Percentiles rank a stretch among this genome's conserved stretches.
Evolutionary conservation across 1,140 invertebrate genomes (phyloP).

Genomic region (Drosophila funebris): DNA sequence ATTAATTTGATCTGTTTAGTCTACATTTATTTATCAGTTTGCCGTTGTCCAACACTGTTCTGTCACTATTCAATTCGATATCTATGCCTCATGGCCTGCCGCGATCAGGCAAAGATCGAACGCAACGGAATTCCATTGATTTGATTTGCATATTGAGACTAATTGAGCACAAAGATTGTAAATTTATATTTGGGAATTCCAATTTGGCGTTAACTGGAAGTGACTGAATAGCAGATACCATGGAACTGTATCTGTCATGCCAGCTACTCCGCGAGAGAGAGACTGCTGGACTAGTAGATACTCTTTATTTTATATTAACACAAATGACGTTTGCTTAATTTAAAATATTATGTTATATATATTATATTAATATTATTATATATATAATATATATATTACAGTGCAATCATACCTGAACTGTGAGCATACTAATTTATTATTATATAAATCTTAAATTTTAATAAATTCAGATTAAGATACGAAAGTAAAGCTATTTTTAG

Average conservation of each 20-base stretch:
- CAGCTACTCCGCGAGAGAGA: too few species aligned
- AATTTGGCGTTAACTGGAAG: background rate
- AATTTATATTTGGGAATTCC: slow-evolving; percentile 4
- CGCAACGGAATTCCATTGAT: slow-evolving; percentile 34
- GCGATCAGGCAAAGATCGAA: slow-evolving; percentile 15
- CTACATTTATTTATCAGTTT: slow-evolving; percentile 11
- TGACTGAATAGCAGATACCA: background rate
- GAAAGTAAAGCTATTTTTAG: too few species aligned
- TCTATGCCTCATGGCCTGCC: slow-evolving; percentile 12
- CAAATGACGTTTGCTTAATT: too few species aligned
- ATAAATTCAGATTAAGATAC: too few species aligned
- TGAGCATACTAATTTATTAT: too few species aligned
- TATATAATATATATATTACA: too few species aligned
- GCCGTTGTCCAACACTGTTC: slow-evolving; percentile 1
- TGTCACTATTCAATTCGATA: background rate
- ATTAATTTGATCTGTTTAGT: slow-evolving; percentile 34
- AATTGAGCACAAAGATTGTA: slow-evolving; percentile 24
- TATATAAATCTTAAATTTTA: too few species aligned
- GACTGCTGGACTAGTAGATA: background rate
- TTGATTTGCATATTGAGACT: slow-evolving; percentile 31
- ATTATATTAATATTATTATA: too few species aligned
- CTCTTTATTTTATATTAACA: background rate
- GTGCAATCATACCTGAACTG: too few species aligned
- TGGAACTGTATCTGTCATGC: too few species aligned
- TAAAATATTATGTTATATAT: too few species aligned